phyloP scores from a whole-genome alignment of 2,888 invertebrate species.

The Agrilus biguttatus region DNA sequence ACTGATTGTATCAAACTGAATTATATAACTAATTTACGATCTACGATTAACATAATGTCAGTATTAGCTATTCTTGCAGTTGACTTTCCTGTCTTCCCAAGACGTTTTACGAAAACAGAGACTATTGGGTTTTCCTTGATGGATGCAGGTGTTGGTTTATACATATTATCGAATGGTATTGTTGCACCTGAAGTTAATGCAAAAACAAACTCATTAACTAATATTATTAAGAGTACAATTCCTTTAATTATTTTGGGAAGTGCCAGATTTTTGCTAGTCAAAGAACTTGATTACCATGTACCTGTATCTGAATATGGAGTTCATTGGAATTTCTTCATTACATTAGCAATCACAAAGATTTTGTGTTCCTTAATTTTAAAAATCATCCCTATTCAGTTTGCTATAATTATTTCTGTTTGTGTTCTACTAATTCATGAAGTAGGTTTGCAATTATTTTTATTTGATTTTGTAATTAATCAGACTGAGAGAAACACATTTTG shows the following conservation, averaged over 20 bases:
- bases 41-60: conserved; percentile 58
- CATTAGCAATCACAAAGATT: conserved; percentile 70
- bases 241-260: conserved; percentile 47
- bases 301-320: conserved; percentile 88
- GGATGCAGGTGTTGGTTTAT: conserved; percentile 92
- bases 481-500: conserved; percentile 44
- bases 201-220: conserved; percentile 19
- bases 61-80: conserved; percentile 81
- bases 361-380: conserved; percentile 47
- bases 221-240: conserved; percentile 27
- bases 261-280: conserved; percentile 43
- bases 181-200: conserved; percentile 44
- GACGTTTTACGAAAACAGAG: conserved; percentile 77
- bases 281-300: conserved; percentile 65
- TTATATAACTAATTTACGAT: conserved; percentile 53
- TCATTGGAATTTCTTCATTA: conserved; percentile 98
- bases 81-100: conserved; percentile 80
- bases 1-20: background rate
- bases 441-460: conserved; percentile 45
- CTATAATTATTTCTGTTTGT: conserved; percentile 40
- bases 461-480: conserved; percentile 51
- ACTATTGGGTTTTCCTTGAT: conserved; percentile 76
- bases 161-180: conserved; percentile 66
- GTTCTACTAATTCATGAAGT: conserved; percentile 51
- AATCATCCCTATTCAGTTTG: conserved; percentile 34